Evolutionary conservation across 2,888 invertebrate genomes (phyloP), one percentile per base, ranked within the genome.

Genomic region (Morinoia aosen): DNA sequence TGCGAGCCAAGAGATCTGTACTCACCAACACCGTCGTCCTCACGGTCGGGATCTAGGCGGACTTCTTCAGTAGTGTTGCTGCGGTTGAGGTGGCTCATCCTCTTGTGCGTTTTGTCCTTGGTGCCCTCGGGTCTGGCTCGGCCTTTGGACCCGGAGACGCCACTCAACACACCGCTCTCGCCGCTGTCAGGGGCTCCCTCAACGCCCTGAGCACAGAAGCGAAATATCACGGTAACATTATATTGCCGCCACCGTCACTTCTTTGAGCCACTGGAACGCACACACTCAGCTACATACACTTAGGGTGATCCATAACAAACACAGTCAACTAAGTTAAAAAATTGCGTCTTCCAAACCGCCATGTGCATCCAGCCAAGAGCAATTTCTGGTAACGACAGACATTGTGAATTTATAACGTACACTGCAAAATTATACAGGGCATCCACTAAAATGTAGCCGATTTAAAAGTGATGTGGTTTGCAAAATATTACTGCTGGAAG

Each of bases 71-170:
- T 97, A 97, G 97, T 97, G 97, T 97, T 97, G 94, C 98, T 97
- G 96, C 98, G 97, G 97, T 98, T 98, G 97, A 98, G 97, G 97
- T 98, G 98, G 97, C 98, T 98, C 97, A 98, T 98, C 96, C 98
- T 97, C 97, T 98, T 98, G 97, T 97, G 97, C 97, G 98, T 98
- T 97, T 98, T 98, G 97, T 98, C 98, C 97, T 98, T 98, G 97
- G 98, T 98, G 14, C 93, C 95, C 57, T 95, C 95, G 25, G 64
- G 88, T 76, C 76, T 76, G 58, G 88, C 95, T 40, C 95, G 94
- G 39, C 96, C 91, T 88, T 95, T 95, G 57, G 95, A 94, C 88
- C 25, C 76, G 8, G 76, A 76, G 95, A 96, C 25, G 95, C 88
- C 96, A 95, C 40, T 96, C 96, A 91, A 96, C 76, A 76, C 76